These are phyloP conservation scores for Clangula hyemalis DNA, from an alignment of 2,797 vertebrate genomes.

Conservation along the genomic window DNA sequence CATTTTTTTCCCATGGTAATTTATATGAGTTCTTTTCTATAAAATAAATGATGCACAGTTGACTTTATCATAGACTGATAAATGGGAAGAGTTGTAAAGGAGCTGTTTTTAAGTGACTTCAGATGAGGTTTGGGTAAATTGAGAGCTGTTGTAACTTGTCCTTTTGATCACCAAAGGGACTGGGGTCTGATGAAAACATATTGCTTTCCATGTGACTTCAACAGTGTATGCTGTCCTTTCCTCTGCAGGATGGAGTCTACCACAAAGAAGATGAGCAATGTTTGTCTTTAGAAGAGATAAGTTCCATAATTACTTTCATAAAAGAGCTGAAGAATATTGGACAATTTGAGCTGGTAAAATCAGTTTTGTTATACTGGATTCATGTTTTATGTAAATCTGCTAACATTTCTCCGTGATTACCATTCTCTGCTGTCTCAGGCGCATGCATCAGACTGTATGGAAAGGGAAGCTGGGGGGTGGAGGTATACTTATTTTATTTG, in stretches of 20 bases:
- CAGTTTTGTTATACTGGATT: not conserved
- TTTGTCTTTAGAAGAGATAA: constrained; percentile 82
- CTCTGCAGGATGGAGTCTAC: constrained; percentile 79
- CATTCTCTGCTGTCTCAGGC: not conserved
- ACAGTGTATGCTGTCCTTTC: not conserved
- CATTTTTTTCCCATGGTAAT: not conserved
- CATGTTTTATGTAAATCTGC: not conserved
- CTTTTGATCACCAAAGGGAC: not conserved
- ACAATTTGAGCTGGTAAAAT: constrained; percentile 88
- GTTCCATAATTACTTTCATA: constrained; percentile 83
- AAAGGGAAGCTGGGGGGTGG: not conserved
- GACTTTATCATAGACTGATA: not conserved
- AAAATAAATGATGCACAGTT: not conserved
- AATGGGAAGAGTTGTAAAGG: not conserved
- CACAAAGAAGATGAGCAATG: constrained; percentile 75
- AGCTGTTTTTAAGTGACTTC: not conserved
- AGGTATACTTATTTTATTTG: not conserved
- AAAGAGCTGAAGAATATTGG: constrained; percentile 83
- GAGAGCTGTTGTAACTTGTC: not conserved
- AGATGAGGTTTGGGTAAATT: not conserved
- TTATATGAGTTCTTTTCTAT: not conserved
- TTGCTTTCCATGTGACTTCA: not conserved
- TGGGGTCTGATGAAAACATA: not conserved
- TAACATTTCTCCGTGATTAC: not conserved
- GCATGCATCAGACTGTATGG: not conserved